Conservation (phyloP, 2,888 invertebrate species). For the Lacanobia oleracea region DNA sequence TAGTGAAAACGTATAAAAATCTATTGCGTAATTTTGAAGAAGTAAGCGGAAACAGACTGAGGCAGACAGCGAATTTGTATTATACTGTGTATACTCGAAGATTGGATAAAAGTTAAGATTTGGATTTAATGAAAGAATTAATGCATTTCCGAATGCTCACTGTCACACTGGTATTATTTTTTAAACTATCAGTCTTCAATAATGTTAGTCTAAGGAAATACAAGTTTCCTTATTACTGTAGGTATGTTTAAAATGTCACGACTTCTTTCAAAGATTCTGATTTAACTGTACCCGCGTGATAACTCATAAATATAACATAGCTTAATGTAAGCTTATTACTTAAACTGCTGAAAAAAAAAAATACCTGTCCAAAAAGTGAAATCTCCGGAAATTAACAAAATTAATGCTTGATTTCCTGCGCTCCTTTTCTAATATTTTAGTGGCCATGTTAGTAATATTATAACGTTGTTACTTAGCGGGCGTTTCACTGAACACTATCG, state of each 20-base stretch:
- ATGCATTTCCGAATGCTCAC: too few species aligned
- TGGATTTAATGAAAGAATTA: too few species aligned
- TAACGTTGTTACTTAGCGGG: constrained; percentile 10
- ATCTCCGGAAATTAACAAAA: constrained; percentile 79
- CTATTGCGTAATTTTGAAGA: too few species aligned
- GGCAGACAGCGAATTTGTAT: too few species aligned
- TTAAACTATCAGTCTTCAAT: too few species aligned
- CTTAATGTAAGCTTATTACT: too few species aligned
- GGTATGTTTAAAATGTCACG: not conserved
- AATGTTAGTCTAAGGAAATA: not conserved
- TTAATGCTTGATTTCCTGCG: constrained; percentile 82
- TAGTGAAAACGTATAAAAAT: too few species aligned
- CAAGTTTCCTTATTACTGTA: not conserved
- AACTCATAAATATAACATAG: not conserved
- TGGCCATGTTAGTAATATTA: constrained; percentile 64
- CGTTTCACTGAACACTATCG: constrained; percentile 23
- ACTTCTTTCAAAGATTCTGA: not conserved
- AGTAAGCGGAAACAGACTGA: too few species aligned
- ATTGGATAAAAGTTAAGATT: too few species aligned
- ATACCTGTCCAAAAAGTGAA: constrained; percentile 82
- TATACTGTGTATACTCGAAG: too few species aligned
- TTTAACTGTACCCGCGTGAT: not conserved
- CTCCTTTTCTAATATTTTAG: constrained; percentile 71
- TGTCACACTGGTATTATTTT: too few species aligned
- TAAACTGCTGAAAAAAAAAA: too few species aligned